These are phyloP conservation scores for Megalops atlanticus DNA, from an alignment of 2,113 vertebrate species.

Conservation along the genomic window DNA sequence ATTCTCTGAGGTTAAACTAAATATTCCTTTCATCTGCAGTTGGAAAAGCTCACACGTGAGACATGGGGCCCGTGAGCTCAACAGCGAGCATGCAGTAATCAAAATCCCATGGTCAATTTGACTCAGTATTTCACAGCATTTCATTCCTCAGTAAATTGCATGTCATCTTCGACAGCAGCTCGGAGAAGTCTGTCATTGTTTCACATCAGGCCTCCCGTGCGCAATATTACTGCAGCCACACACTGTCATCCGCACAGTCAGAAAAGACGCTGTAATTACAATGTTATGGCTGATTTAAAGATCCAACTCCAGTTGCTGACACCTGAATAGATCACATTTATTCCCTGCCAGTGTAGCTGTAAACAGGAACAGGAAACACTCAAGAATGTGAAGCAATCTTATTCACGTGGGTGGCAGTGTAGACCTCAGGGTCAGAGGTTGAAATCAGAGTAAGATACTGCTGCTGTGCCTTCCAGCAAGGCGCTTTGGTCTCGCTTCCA, in stretches of 20 bases:
- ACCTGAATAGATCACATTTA: conserved; percentile 48
- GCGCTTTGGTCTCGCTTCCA: neutral
- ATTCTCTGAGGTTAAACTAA: neutral
- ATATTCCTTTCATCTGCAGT: neutral
- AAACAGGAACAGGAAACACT: conserved; percentile 50
- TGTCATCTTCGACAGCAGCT: neutral
- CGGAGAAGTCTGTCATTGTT: neutral
- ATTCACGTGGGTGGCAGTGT: conserved; percentile 38
- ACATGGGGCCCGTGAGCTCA: neutral
- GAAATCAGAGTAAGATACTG: neutral
- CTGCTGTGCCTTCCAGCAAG: neutral
- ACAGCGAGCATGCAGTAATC: conserved; percentile 40
- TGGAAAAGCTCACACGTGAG: neutral
- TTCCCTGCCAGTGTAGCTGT: conserved; percentile 52
- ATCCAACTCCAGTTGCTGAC: too few relatives aligned
- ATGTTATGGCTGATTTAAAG: too few relatives aligned
- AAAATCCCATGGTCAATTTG: conserved; percentile 53
- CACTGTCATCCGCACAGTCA: too few relatives aligned
- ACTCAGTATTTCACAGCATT: conserved; percentile 49
- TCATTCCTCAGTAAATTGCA: neutral
- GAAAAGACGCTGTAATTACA: too few relatives aligned
- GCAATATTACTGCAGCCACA: neutral
- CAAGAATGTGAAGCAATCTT: conserved; percentile 25
- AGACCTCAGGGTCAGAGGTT: conserved; percentile 44
- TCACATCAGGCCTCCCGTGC: neutral